Conservation (phyloP, 2,113 vertebrate species). For the Apodemus sylvaticus region DNA sequence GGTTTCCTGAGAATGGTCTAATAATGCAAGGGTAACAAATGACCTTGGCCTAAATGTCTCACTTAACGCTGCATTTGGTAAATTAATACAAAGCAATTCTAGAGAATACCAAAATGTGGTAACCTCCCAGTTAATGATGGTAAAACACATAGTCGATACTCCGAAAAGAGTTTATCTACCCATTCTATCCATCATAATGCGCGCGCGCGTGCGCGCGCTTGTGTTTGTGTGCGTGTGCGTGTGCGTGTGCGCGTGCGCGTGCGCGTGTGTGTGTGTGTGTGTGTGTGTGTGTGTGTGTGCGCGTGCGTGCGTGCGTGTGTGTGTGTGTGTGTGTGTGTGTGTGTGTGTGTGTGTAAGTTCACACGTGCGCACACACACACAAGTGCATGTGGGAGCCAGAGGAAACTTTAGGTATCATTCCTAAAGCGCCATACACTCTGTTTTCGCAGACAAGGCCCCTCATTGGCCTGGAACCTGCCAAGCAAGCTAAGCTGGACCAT, state of each 20-base stretch:
- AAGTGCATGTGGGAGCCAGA: neutral
- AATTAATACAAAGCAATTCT: constrained; percentile 27
- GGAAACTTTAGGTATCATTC: neutral
- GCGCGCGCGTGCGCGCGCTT: neutral
- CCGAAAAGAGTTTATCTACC: neutral
- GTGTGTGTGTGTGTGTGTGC: too few relatives aligned
- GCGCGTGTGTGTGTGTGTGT: too few relatives aligned
- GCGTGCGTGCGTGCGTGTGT: too few relatives aligned
- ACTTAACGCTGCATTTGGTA: neutral
- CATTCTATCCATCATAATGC: neutral
- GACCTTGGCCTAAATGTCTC: neutral
- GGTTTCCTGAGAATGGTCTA: constrained; percentile 42
- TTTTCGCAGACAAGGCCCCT: neutral
- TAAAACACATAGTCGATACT: neutral
- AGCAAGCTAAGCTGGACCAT: neutral
- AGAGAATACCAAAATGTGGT: neutral
- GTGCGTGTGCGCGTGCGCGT: too few relatives aligned
- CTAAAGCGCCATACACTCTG: too few relatives aligned
- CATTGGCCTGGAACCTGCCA: neutral
- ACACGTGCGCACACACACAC: too few relatives aligned
- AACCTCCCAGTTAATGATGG: neutral
- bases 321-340: too few relatives aligned
- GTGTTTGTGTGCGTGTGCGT: neutral
- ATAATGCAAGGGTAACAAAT: constrained; percentile 13
- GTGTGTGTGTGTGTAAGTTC: too few relatives aligned